These are phyloP conservation scores for Palythoa grandiflora DNA, from an alignment of 92 coral and sea anemone species.

Conservation along the genomic window DNA sequence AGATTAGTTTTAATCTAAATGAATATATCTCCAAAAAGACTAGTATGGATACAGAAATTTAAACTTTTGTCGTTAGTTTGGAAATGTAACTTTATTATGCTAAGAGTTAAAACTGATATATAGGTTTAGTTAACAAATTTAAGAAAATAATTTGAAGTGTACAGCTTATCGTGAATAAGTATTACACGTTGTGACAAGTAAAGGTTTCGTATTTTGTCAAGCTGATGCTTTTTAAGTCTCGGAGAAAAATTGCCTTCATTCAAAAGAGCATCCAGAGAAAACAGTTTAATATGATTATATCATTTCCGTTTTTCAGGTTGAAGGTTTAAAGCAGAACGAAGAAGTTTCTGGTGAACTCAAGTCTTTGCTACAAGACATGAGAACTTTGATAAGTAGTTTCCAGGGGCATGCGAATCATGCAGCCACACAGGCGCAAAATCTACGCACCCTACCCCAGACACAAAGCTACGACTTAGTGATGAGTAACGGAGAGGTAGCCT, in stretches of 20 bases:
- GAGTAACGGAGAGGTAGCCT: background rate
- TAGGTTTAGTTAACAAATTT: too few species aligned
- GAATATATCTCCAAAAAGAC: too few species aligned
- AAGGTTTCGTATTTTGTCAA: background rate
- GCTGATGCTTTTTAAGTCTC: background rate
- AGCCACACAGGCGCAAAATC: conserved; percentile 56
- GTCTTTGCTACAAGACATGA: conserved; percentile 73
- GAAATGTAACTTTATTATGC: too few species aligned
- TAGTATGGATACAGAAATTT: too few species aligned
- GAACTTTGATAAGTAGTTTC: conserved; percentile 76
- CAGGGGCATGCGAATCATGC: conserved; percentile 72
- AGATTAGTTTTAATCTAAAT: too few species aligned
- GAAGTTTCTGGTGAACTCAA: conserved; percentile 70
- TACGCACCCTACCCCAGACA: conserved; percentile 9
- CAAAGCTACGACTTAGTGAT: conserved; percentile 6
- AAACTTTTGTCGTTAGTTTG: too few species aligned
- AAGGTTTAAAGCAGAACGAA: conserved; percentile 16
- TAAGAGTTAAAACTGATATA: too few species aligned
- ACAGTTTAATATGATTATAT: background rate
- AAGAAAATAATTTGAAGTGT: too few species aligned
- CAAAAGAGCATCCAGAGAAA: background rate
- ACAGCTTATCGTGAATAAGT: background rate
- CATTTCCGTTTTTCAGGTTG: background rate
- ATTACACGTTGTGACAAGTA: background rate
- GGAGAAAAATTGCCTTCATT: background rate